phyloP scores from a whole-genome alignment of 2,113 vertebrate species.

The Alces alces region DNA sequence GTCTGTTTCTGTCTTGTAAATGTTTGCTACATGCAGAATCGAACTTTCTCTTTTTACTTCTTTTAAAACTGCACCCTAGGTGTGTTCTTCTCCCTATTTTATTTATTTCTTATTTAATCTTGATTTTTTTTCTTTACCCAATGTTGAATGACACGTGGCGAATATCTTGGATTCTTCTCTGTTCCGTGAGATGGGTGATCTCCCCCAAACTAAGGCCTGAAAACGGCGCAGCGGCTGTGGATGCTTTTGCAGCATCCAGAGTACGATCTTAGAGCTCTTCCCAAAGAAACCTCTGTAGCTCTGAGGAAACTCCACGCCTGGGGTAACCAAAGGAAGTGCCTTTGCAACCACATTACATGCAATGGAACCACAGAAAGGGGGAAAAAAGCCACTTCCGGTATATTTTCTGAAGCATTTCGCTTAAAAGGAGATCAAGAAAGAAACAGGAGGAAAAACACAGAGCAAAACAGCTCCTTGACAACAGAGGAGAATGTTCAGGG shows the following conservation, averaged over 20 bases:
- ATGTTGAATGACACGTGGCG: too few relatives aligned
- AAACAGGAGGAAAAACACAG: not conserved
- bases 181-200: not conserved
- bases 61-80: not conserved
- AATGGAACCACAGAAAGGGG: not conserved
- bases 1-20: not conserved
- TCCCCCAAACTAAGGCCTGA: not conserved
- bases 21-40: not conserved
- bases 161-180: not conserved
- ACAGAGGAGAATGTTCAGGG: rapidly evolving
- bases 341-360: slow-evolving; percentile 35
- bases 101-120: not conserved
- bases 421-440: not conserved
- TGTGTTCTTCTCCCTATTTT: not conserved
- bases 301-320: not conserved
- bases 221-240: rapidly evolving
- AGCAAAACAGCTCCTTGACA: not conserved
- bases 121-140: not conserved
- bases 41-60: not conserved
- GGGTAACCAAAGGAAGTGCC: slow-evolving; percentile 42
- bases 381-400: not conserved
- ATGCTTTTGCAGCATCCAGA: not conserved
- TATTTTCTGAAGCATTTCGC: not conserved
- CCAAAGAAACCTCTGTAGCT: not conserved
- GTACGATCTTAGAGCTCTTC: not conserved